Evolutionary conservation across 2,888 invertebrate species (phyloP).

Genomic region (Lepetodrilus schrolli): DNA sequence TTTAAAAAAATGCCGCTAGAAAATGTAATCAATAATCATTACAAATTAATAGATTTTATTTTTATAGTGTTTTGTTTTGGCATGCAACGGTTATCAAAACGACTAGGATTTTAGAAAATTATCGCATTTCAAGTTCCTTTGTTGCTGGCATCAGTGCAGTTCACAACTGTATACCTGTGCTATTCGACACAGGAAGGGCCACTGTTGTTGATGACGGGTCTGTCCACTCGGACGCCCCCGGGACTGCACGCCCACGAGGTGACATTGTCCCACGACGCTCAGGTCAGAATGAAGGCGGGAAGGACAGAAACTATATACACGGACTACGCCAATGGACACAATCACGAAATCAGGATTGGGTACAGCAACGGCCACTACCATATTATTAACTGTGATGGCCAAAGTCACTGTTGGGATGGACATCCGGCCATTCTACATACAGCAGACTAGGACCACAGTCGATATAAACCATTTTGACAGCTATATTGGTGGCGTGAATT

Average conservation of each 20-base stretch:
- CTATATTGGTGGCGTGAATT: no score
- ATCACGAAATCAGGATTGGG: slow-evolving; percentile 46
- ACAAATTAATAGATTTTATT: no score
- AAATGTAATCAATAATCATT: no score
- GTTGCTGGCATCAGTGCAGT: no score
- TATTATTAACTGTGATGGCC: slow-evolving; percentile 43
- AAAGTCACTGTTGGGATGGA: slow-evolving; percentile 45
- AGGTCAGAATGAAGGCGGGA: slow-evolving; percentile 27
- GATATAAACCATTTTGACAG: no score
- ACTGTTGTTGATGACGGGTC: neutral
- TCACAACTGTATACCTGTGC: no score
- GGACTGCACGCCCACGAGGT: slow-evolving; percentile 51
- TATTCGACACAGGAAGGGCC: no score
- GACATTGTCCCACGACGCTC: slow-evolving; percentile 42
- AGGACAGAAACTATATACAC: slow-evolving; percentile 43
- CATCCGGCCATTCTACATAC: slow-evolving; percentile 33
- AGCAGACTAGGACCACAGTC: neutral
- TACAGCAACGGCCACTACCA: slow-evolving; percentile 29
- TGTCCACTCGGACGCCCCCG: slow-evolving; percentile 40
- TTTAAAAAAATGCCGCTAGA: no score
- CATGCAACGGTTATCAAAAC: no score
- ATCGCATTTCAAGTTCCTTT: no score
- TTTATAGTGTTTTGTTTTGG: no score
- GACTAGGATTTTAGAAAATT: no score
- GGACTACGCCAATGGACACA: slow-evolving; percentile 46